Conservation (phyloP, 53 echinoderm and acorn worm genomes). For the Luidia sarsii region DNA sequence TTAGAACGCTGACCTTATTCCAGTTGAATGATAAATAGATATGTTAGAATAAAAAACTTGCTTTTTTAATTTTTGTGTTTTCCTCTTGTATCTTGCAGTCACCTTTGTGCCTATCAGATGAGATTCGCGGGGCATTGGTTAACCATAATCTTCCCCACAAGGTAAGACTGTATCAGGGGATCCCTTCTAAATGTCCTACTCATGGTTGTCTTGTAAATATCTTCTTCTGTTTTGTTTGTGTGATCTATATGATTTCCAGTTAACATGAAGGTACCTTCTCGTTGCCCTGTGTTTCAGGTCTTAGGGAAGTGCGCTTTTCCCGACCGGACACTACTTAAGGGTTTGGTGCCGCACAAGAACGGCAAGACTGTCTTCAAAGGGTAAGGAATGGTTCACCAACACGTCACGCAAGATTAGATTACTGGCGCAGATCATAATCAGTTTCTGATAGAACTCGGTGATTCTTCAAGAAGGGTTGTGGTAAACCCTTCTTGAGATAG, state of each 20-base stretch:
- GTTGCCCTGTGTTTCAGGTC: conserved; percentile 43
- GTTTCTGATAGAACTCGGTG: too few species aligned
- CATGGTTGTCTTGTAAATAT: neutral
- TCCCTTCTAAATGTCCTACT: too few species aligned
- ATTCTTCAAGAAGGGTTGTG: too few species aligned
- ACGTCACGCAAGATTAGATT: too few species aligned
- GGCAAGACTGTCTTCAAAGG: conserved; percentile 81
- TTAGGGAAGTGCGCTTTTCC: conserved; percentile 69
- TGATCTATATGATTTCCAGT: neutral
- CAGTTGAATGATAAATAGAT: too few species aligned
- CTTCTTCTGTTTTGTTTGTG: neutral
- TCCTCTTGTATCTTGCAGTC: conserved; percentile 36
- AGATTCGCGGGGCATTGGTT: conserved; percentile 79
- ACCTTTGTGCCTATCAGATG: conserved; percentile 88
- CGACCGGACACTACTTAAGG: conserved; percentile 64
- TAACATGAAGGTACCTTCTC: neutral
- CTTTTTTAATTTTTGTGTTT: too few species aligned
- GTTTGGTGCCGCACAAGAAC: conserved; percentile 49
- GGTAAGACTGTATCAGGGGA: conserved; percentile 57
- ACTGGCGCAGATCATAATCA: too few species aligned
- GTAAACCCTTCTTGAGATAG: too few species aligned
- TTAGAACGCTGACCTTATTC: too few species aligned
- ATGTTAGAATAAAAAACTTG: too few species aligned
- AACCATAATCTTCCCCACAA: conserved; percentile 77
- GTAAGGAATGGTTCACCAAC: too few species aligned